Evolutionary conservation across 2,797 vertebrate genomes (phyloP), one percentile per base, ranked within the genome.

Genomic region (Crocidura indochinensis): DNA sequence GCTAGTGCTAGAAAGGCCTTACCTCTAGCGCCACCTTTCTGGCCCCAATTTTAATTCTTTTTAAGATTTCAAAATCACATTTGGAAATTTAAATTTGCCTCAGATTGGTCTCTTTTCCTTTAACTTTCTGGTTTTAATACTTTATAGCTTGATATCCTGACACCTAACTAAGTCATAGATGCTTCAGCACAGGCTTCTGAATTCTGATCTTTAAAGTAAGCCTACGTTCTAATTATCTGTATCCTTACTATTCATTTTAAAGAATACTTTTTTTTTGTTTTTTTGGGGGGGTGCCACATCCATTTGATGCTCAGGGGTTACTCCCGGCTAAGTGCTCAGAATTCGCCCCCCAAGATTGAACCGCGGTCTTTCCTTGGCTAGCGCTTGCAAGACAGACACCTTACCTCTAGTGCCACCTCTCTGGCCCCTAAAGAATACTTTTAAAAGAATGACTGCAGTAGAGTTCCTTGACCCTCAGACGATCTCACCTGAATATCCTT

Each of bases 81-180:
- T 91, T 38, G 26, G 12, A 15, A 82, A 5, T 69, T 46, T 44
- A 10, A 19, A 62, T 29, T 88, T 88, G 72, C 20, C 53, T 80
- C 46, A 20, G 7, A 8, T 69, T 4, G 24, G 22, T n/a, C 3
- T 62, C 20, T 68, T 44, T 82, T 82, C 38, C 56, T 17, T 10
- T 68, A 29, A 76, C 10, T 78, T 91, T 29, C 53, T 76, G 15
- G 46, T 87, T 84, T 15, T 88, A 26, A 71, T 4, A 56, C 19
- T 68, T 72, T 31, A 49, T 56, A 47, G 0, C 6, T 22, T 64
- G n/a, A 27, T 65, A 65, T 12, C 68, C 24, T 77, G 47, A n/a
- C 27, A 46, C 24, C 24, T 44, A 14, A 27, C 19, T 75, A 75
- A 74, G 64, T 38, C 29, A 17, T 44, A 38, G 6, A 8, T 27